phyloP scores from a whole-genome alignment of 2,797 vertebrate genomes.

The Melanotaenia trifasciata region DNA sequence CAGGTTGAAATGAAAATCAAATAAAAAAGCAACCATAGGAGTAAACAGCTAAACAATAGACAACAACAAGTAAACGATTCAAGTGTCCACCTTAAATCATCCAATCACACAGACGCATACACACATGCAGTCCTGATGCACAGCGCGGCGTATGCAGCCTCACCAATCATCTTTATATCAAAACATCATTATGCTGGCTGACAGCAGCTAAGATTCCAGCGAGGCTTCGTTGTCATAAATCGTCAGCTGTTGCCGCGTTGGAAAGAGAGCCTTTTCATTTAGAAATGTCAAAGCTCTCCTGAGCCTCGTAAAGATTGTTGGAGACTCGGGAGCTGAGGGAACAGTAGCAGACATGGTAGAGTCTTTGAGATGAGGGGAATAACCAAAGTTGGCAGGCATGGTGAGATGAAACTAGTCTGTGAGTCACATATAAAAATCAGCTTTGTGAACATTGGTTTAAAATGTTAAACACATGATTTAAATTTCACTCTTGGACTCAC shows the following conservation, averaged over 20 bases:
- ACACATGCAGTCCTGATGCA: slow-evolving; percentile 51
- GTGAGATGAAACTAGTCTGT: slow-evolving; percentile 13
- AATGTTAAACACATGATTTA: slow-evolving; percentile 16
- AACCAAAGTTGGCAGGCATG: slow-evolving; percentile 48
- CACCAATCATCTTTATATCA: slow-evolving; percentile 96
- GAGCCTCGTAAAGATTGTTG: slow-evolving; percentile 84
- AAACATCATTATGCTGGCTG: slow-evolving; percentile 95
- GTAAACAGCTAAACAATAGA: slow-evolving; percentile 77
- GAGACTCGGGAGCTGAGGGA: slow-evolving; percentile 63
- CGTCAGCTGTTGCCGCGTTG: slow-evolving; percentile 88
- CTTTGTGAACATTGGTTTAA: slow-evolving; percentile 8
- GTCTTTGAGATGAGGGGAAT: slow-evolving; percentile 37
- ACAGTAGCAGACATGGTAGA: slow-evolving; percentile 53
- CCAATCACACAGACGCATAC: slow-evolving; percentile 45
- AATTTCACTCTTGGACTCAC: neutral
- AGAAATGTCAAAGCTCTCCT: slow-evolving; percentile 91
- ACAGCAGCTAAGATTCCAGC: slow-evolving; percentile 88
- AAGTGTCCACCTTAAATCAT: slow-evolving; percentile 77
- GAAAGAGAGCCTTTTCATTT: slow-evolving; percentile 95
- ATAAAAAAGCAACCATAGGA: slow-evolving; percentile 50
- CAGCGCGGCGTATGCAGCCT: slow-evolving; percentile 77
- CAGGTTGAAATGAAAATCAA: slow-evolving; percentile 58
- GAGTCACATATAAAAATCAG: slow-evolving; percentile 10
- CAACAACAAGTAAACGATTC: slow-evolving; percentile 74
- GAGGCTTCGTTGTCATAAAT: slow-evolving; percentile 91